A percentile compares a stretch with the other conserved stretches of the same genome.
phyloP scores from a whole-genome alignment of 1,140 invertebrate species.

The Bombus sibiricus region DNA sequence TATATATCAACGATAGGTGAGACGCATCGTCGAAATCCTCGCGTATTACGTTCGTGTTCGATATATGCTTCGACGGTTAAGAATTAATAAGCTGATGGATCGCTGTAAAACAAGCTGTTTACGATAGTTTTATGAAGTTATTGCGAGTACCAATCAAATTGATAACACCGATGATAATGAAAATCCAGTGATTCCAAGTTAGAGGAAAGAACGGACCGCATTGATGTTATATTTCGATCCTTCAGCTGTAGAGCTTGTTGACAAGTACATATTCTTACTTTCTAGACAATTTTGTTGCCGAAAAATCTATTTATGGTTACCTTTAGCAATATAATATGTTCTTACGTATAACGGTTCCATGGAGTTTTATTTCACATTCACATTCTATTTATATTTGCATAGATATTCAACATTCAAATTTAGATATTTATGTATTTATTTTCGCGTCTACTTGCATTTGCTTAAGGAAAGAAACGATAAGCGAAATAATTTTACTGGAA shows the following conservation, averaged over 20 bases:
- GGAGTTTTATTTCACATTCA: not conserved
- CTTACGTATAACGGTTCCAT: not conserved
- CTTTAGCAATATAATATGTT: not conserved
- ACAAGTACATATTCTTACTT: slow-evolving; percentile 8
- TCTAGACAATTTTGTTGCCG: not conserved
- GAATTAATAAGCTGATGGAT: not conserved
- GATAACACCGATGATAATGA: not conserved
- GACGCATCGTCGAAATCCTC: slow-evolving; percentile 61
- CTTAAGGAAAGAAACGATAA: not conserved
- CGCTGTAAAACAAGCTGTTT: slow-evolving; percentile 5
- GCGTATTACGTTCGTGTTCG: not conserved
- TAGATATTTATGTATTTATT: not conserved
- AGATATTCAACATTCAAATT: not conserved
- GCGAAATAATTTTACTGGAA: not conserved
- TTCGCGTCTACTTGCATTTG: too few relatives aligned
- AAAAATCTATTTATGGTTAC: not conserved
- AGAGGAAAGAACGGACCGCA: not conserved
- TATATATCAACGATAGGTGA: slow-evolving; percentile 96
- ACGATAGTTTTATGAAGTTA: not conserved
- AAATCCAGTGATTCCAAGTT: not conserved
- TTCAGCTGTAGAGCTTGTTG: slow-evolving; percentile 25
- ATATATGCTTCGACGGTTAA: not conserved
- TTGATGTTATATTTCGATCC: not conserved
- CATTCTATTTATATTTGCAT: not conserved
- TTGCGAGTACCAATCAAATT: too few relatives aligned